Base-by-base conservation (phyloP, 2,888 invertebrate species). In the Marasmarcha lunaedactyla region DNA sequence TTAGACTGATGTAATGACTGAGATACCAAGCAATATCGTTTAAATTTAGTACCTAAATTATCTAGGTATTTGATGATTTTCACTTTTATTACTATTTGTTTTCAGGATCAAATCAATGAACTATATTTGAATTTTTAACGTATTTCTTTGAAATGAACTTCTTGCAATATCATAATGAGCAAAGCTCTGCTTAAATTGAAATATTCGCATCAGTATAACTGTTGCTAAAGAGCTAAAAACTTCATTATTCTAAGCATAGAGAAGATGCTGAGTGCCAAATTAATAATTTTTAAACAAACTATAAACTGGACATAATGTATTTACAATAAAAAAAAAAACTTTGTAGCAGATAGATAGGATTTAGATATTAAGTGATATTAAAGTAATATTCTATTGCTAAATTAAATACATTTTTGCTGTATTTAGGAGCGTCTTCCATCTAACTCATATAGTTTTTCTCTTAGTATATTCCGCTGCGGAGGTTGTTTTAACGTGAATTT, bases 371-470 rank as follows among this genome's bases (percentile, higher is more conserved):
- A 78, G 78, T 77, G 76, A 79, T 79, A 78, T 73, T 71, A 69
- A 69, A 63, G 61, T 67, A 67, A 68, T 61, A 48, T 39, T 61
- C 64, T 59, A 71, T 65, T 65, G 70, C 72, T 76, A 70, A 64
- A 73, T 74, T 71, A 70, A 68, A 76, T 72, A 76, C 64, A 70
- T 69, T 69, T 71, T 73, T 78, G 81, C 79, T 83, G 78, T 83
- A 77, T 76, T 77, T 81, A 79, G 76, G 62, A 67, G 79, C 81
- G 81, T 83, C 81, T 83, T 83, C 81, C 81, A 83, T 71, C 77
- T 76, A 72, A 73, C 59, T 74, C 63, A 48, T 71, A 71, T 74
- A 65, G n/a, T 60, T 65, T 76, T 73, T 67, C 65, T 73, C 59
- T 68, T 74, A 74, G 71, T n/a, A 58, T 60, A 63, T 44, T 57